These are phyloP conservation scores for Sebastes diploproa DNA, from an alignment of 2,797 vertebrate species.

Conservation along the genomic window DNA sequence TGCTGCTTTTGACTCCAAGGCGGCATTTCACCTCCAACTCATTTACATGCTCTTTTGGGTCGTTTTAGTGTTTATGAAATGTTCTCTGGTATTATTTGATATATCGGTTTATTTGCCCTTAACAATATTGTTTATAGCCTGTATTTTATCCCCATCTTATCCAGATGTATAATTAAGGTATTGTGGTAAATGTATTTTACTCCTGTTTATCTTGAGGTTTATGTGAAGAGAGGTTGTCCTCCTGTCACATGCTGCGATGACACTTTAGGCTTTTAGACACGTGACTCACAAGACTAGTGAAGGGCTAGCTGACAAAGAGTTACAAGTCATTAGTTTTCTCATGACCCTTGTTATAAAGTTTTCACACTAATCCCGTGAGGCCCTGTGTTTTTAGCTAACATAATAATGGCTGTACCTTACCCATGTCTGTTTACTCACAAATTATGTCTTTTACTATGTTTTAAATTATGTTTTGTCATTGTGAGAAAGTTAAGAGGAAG, in stretches of 20 bases:
- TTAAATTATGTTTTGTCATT: constrained; percentile 68
- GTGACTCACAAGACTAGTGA: constrained; percentile 14
- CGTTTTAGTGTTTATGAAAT: constrained; percentile 65
- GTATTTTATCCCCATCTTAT: constrained; percentile 53
- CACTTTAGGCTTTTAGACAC: constrained; percentile 52
- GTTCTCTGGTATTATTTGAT: constrained; percentile 58
- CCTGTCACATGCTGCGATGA: constrained; percentile 58
- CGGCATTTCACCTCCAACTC: constrained; percentile 59
- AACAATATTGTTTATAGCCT: constrained; percentile 37
- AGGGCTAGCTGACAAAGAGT: constrained; percentile 19
- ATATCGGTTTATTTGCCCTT: constrained; percentile 24
- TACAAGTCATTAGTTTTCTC: constrained; percentile 20
- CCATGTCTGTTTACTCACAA: constrained; percentile 51
- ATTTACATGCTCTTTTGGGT: constrained; percentile 66
- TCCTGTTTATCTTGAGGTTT: constrained; percentile 45
- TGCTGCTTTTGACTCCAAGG: constrained; percentile 63
- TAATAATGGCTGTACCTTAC: constrained; percentile 48
- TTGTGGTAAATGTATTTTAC: constrained; percentile 57
- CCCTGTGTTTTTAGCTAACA: constrained; percentile 56
- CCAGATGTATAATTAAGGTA: constrained; percentile 45
- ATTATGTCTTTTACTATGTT: constrained; percentile 60
- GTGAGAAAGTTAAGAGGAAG: constrained; percentile 36
- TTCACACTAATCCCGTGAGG: constrained; percentile 69
- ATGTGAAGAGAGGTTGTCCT: constrained; percentile 65
- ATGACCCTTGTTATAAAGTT: constrained; percentile 33